phyloP scores from a whole-genome alignment of 2,113 vertebrate species.

The Dicaeum eximium region DNA sequence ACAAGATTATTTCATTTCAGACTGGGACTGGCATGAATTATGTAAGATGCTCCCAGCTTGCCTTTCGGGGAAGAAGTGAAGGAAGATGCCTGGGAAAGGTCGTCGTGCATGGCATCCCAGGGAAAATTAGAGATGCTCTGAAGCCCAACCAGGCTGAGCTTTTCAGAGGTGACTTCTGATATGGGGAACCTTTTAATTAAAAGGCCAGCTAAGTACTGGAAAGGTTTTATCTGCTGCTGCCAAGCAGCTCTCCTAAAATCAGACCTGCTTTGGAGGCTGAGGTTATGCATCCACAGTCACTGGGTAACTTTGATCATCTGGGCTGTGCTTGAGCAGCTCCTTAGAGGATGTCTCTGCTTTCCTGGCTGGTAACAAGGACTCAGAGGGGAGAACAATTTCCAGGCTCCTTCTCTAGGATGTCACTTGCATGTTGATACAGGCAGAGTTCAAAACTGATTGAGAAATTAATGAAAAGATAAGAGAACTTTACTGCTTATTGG shows the following conservation, averaged over 20 bases:
- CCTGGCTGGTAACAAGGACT: not conserved
- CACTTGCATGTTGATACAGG: not conserved
- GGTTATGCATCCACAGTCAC: not conserved
- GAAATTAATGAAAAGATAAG: not conserved
- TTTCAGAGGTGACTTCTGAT: not conserved
- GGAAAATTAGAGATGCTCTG: not conserved
- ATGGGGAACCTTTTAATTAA: not conserved
- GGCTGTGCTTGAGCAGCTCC: not conserved
- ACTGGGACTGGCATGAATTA: not conserved
- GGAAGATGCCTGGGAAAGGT: not conserved
- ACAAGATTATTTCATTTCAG: rapidly evolving
- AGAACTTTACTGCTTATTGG: not conserved
- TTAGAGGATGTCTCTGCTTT: not conserved
- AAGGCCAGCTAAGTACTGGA: not conserved
- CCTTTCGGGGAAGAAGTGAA: not conserved
- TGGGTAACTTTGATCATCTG: not conserved
- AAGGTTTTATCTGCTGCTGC: not conserved
- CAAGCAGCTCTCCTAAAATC: not conserved
- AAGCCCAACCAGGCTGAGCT: not conserved
- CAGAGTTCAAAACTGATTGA: not conserved
- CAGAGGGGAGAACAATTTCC: not conserved
- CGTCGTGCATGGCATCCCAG: rapidly evolving
- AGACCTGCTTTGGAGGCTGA: not conserved
- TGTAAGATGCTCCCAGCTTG: not conserved
- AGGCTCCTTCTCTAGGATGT: not conserved